A percentile compares a stretch with the other conserved stretches of the same genome.
phyloP scores from a whole-genome alignment of 2,888 invertebrate species.

The Agrotis ipsilon region DNA sequence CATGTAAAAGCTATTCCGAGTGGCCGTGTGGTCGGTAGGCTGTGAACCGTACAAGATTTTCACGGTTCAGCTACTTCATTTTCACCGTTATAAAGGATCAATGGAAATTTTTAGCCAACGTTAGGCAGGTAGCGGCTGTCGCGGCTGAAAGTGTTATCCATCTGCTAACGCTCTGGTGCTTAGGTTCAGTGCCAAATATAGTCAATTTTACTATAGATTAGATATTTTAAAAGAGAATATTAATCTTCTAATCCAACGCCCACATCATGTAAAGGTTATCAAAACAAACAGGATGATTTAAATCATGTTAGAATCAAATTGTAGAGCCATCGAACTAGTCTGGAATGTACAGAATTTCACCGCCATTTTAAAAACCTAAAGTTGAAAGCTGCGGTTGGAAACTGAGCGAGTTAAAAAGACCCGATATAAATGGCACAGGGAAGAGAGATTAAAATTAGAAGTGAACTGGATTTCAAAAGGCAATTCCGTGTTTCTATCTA shows the following conservation, averaged over 20 bases:
- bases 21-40: constrained; percentile 62
- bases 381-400: constrained; percentile 27
- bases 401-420: constrained; percentile 66
- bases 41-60: constrained; percentile 74
- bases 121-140: constrained; percentile 24
- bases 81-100: constrained; percentile 75
- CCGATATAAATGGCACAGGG: constrained; percentile 67
- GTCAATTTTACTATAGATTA: neutral
- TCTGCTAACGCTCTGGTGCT: constrained; percentile 33
- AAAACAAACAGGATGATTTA: neutral
- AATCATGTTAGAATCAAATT: constrained; percentile 18
- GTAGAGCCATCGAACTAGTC: neutral
- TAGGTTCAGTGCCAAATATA: constrained; percentile 24
- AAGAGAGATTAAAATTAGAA: constrained; percentile 72
- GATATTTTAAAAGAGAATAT: constrained; percentile 7
- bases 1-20: constrained; percentile 65
- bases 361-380: constrained; percentile 22
- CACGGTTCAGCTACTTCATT: constrained; percentile 73
- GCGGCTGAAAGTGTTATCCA: constrained; percentile 23
- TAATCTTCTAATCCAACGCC: neutral
- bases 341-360: constrained; percentile 8
- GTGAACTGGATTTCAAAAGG: constrained; percentile 75
- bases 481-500: constrained; percentile 68
- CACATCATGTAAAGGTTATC: constrained; percentile 5
- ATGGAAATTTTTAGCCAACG: constrained; percentile 71